Percentiles rank a stretch among this genome's conserved stretches.
Conservation (phyloP, 1,140 invertebrate genomes). For the Zophobas morio region DNA sequence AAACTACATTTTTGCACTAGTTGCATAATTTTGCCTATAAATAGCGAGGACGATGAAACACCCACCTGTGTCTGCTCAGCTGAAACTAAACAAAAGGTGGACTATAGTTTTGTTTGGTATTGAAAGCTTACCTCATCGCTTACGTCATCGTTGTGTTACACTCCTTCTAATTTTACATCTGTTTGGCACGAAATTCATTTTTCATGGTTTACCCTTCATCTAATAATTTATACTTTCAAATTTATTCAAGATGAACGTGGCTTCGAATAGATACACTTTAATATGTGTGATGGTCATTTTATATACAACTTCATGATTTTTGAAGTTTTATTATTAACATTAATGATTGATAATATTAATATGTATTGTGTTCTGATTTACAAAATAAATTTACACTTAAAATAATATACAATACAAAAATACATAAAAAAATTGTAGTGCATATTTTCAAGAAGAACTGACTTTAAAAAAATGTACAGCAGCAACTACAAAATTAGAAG, state of each 20-base stretch:
- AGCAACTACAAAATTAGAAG: no score
- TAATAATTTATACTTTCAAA: slow-evolving; percentile 6
- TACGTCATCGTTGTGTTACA: slow-evolving; percentile 39
- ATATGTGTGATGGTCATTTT: no score
- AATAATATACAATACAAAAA: no score
- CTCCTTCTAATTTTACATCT: slow-evolving; percentile 33
- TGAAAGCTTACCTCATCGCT: slow-evolving; percentile 40
- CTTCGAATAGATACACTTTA: no score
- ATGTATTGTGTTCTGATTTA: no score
- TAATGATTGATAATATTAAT: no score
- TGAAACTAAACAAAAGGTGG: slow-evolving; percentile 35
- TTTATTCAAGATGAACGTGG: not conserved
- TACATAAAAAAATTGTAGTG: no score
- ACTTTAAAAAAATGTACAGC: no score
- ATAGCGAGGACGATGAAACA: slow-evolving; percentile 19
- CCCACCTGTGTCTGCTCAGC: slow-evolving; percentile 38
- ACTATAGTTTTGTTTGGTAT: not conserved
- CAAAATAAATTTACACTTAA: no score
- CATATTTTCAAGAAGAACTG: no score
- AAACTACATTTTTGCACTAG: not conserved
- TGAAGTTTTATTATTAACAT: no score
- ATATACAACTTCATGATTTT: no score
- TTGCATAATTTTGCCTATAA: slow-evolving; percentile 37
- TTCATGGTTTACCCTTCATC: slow-evolving; percentile 19
- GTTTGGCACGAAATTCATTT: slow-evolving; percentile 27